Evolutionary conservation across 1,140 invertebrate genomes (phyloP), one percentile per base, ranked within the genome.

Genomic region (Achroia grisella): DNA sequence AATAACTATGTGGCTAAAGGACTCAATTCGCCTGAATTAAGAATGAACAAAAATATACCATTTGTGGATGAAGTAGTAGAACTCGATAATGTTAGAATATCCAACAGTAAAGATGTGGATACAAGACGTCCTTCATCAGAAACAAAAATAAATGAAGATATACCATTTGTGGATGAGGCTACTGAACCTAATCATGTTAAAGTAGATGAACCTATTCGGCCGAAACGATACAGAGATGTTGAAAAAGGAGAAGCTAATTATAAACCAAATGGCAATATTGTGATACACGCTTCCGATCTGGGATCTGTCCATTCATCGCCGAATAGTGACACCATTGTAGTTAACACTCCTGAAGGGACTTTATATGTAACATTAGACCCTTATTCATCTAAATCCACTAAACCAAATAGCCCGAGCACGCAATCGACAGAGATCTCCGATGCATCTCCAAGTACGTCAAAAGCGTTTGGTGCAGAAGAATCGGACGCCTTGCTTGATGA

Each of bases 331-430:
- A 84, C 80, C 1, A 84, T 84, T 48, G 71, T 84, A n/a, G 77
- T 84, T 2, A 68, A 81, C 37, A 84, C 80, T 6, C 77, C 80
- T 33, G 80, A 84, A 71, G 80, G 80, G 15, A 81, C 75, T 8
- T 48, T 84, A 1, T 84, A 84, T 17, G 79, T 84, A 27, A 84
- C 80, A 28, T 52, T 84, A 56, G 80, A 81, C 40, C 76, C 72
- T 27, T 74, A 80, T 36, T 70, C 69, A 2, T 17, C 27, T 15
- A 41, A 49, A 48, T 67, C 60, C 1, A 68, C 60, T 1, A 74
- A 66, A 14, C 56, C 64, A 13, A 71, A 54, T 5, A 79, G 70
- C 49, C 77, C 70, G 5, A 71, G 44, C 8, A 78, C 77, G 4
- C 52, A 75, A 33, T 79, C 75, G 3, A 81, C 75, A 9, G 65